Base-by-base conservation (phyloP, 2,113 vertebrate species). In the Gorsachius goisagi region DNA sequence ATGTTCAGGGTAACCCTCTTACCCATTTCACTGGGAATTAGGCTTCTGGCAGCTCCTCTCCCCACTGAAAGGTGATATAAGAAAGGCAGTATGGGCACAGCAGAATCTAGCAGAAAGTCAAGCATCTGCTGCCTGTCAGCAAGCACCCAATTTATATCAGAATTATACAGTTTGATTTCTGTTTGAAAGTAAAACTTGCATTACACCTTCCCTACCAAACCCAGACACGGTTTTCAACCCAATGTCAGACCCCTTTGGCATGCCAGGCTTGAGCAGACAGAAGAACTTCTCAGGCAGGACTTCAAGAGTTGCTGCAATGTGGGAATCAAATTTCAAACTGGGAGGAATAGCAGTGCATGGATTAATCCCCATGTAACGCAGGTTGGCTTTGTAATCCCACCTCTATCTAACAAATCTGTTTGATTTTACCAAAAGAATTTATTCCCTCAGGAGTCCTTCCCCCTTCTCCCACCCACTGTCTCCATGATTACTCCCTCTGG, bases 341-440 rank as follows among this genome's bases (percentile, higher is more conserved):
- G 32, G 37, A 87, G 28, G 14, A 84, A 52, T 12, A 76, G 6
- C 0, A 4, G 20, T 19, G 30, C 5, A 6, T 73, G 30, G 50
- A 87, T 67, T 67, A 73, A 89, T 5, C 3, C 12, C 15, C 12
- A 27, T 10, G 16, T 27, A 77, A 55, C 0, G 0, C 13, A 71
- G 5, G 6, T 11, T 88, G 28, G 3, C 4, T 91, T 75, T 91
- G 16, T 77, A 91, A 88, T 58, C 52, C 35, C 53, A 67, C 11
- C 32, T 84, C 33, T 32, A 13, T 39, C 41, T 59, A 55, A 17
- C 6, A 56, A 55, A 86, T 17, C 10, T 39, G 4, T 58, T 45
- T 76, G 41, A 74, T 66, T 77, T 82, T 80, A 80, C 26, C 44
- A 49, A 60, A 94, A 78, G 1, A 55, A 33, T 59, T 88, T 94